phyloP scores from a whole-genome alignment of 2,797 vertebrate species.

The Discoglossus pictus region DNA sequence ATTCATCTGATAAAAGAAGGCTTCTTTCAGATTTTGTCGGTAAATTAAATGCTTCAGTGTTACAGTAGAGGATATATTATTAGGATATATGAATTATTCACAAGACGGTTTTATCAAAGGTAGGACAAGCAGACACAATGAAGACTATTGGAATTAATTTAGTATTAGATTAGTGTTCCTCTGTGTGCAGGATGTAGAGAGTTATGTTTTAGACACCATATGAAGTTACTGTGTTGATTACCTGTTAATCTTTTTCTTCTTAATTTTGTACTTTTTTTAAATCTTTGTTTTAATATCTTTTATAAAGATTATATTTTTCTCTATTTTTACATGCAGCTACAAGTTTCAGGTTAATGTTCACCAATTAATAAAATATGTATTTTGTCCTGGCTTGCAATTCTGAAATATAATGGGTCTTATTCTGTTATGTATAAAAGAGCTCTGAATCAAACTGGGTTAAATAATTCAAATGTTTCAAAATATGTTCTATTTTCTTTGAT shows the following conservation, averaged over 20 bases:
- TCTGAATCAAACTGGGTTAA: no score
- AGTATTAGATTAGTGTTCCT: slow-evolving; percentile 54
- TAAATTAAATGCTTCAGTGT: slow-evolving; percentile 61
- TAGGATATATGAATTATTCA: slow-evolving; percentile 65
- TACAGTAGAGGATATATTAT: slow-evolving; percentile 52
- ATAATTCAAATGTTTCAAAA: no score
- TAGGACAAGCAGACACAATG: slow-evolving; percentile 56
- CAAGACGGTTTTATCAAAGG: slow-evolving; percentile 45
- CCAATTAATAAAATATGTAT: no score
- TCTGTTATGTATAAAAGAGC: no score
- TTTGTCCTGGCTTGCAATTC: no score
- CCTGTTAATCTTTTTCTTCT: slow-evolving; percentile 23
- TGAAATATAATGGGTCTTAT: no score
- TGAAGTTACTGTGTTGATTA: slow-evolving; percentile 36
- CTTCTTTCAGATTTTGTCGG: slow-evolving; percentile 56
- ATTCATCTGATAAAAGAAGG: slow-evolving; percentile 60
- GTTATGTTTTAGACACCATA: slow-evolving; percentile 22
- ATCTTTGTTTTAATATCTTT: no score
- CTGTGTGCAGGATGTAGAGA: slow-evolving; percentile 32
- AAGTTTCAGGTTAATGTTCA: no score
- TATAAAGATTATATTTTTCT: no score
- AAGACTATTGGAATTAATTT: slow-evolving; percentile 56
- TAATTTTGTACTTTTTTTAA: no score
- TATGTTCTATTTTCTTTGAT: no score
- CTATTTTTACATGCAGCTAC: no score